Evolutionary conservation across 1,140 invertebrate species (phyloP).

Genomic region (Phenacoccus solenopsis): DNA sequence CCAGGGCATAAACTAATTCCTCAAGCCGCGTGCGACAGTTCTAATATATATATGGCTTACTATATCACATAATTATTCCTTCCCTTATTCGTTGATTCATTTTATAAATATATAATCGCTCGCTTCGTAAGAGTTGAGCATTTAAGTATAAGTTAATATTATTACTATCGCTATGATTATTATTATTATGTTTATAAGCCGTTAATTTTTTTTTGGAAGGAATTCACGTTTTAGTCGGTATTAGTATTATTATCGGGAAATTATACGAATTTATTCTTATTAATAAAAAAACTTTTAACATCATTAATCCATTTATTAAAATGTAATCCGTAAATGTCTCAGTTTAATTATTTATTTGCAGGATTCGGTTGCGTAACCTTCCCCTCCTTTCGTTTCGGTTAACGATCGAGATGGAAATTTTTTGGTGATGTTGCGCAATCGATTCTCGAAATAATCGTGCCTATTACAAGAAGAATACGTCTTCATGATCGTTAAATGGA

Average conservation of each 20-base stretch:
- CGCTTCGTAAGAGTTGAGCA: not conserved
- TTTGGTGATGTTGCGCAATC: not conserved
- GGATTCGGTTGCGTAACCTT: not conserved
- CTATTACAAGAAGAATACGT: not conserved
- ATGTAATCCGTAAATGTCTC: not conserved
- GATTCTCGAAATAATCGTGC: not conserved
- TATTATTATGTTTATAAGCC: not conserved
- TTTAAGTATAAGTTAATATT: not conserved
- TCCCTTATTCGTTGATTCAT: not conserved
- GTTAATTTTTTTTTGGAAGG: not conserved
- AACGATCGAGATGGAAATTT: not conserved
- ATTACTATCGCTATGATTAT: not conserved
- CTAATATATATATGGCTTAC: conserved; percentile 67
- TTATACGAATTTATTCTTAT: not conserved
- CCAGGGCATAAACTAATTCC: conserved; percentile 66
- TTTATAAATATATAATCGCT: not conserved
- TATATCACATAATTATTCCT: conserved; percentile 37
- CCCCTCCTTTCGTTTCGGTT: not conserved
- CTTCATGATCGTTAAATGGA: too few relatives aligned
- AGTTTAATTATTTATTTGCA: not conserved
- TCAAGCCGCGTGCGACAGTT: conserved; percentile 40
- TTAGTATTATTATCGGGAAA: not conserved
- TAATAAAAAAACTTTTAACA: not conserved
- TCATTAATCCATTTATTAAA: not conserved
- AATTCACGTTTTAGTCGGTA: not conserved